Conservation (phyloP, 2,113 vertebrate species). For the Elachura formosa region DNA sequence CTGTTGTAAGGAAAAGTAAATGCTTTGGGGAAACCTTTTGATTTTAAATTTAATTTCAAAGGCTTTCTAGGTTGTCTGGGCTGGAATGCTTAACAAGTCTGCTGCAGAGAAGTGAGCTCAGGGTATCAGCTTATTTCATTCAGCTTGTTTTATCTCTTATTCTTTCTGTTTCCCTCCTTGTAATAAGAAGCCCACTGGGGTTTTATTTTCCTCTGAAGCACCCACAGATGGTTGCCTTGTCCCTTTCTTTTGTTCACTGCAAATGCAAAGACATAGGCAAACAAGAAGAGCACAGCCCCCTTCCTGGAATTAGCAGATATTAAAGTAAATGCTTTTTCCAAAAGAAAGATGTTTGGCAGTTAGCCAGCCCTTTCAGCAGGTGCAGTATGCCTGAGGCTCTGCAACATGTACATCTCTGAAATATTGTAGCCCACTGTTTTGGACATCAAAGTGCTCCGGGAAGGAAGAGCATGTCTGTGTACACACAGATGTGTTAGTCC, state of each 20-base stretch:
- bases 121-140: neutral
- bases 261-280: slow-evolving; percentile 7
- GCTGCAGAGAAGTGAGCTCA: neutral
- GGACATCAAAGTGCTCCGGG: slow-evolving; percentile 14
- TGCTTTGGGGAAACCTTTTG: neutral
- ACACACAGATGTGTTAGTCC: neutral
- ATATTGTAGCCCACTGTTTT: neutral
- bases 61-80: neutral
- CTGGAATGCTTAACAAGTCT: neutral
- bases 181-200: neutral
- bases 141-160: neutral
- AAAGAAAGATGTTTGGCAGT: slow-evolving; percentile 9
- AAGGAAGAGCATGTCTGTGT: neutral
- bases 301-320: slow-evolving; percentile 48
- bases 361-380: slow-evolving; percentile 48
- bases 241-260: neutral
- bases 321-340: slow-evolving; percentile 21
- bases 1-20: neutral
- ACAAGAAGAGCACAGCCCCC: slow-evolving; percentile 2
- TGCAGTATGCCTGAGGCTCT: slow-evolving; percentile 9
- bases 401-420: neutral
- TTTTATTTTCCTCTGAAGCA: slow-evolving; percentile 3
- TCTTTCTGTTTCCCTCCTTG: neutral
- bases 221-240: neutral
- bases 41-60: neutral